Evolutionary conservation across 2,888 invertebrate species (phyloP), one percentile per base, ranked within the genome.

Genomic region (Aphidoletes aphidimyza): DNA sequence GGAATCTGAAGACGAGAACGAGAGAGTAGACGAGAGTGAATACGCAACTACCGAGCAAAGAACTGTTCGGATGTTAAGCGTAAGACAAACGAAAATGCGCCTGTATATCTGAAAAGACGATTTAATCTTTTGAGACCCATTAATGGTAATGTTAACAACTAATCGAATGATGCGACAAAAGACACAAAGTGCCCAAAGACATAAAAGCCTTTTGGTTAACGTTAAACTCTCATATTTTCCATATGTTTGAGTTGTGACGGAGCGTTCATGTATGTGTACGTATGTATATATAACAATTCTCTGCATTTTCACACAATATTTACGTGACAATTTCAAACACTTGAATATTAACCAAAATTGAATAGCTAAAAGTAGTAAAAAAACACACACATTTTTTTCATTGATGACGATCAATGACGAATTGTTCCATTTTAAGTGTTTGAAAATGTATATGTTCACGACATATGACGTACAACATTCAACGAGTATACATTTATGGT

Each of bases 61-160:
- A n/a, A n/a, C n/a, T n/a, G n/a, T n/a, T n/a, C n/a, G n/a, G n/a
- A n/a, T n/a, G n/a, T n/a, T n/a, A n/a, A n/a, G n/a, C n/a, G n/a
- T n/a, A n/a, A n/a, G n/a, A n/a, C n/a, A n/a, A n/a, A n/a, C n/a
- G n/a, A n/a, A n/a, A 22, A 54, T 54, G 54, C 22, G 22, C 54
- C 5, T 69, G 14, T 42, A 42, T 30, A 69, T 69, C 19, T 69
- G 2, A 69, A 69, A 30, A 14, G 34, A 30, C 30, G 26, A 30
- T 69, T 69, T 69, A 34, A 69, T 69, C 26, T 69, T 0, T 69
- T 69, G 69, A 69, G 69, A 30, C 26, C n/a, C n/a, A 69, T 69
- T n/a, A 30, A 69, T 30, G 30, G 69, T 69, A 11, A 22, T 69
- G 14, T 30, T 14, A 69, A 69, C 26, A 69, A 69, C 17, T 69